Base-by-base conservation (phyloP, 2,888 invertebrate species). In the Pedicia rivosa region DNA sequence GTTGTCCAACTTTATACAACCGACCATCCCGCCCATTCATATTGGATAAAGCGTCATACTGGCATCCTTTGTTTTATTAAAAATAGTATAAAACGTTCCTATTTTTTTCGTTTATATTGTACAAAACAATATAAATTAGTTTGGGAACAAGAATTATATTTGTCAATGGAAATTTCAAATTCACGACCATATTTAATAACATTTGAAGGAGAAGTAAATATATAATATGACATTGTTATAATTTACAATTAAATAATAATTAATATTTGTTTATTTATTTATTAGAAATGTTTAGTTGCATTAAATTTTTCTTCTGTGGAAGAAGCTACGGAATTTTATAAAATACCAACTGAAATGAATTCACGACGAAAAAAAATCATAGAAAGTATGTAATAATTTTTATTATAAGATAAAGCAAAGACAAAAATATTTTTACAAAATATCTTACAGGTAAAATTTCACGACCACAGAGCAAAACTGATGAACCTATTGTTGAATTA, bases 61-160 rank as follows among this genome's bases (percentile, higher is more conserved):
- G 92, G 94, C 20, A 82, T 92, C 1, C 71, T 87, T 25, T 90
- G 91, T 55, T 78, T 94, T 46, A 77, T 95, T 42, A 87, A 88
- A 59, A 94, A 95, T 64, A 87, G 82, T 55, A 70, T 69, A 37
- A 79, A 77, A 49, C 71, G 84, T 42, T 91, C 91, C n/a, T 95
- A 90, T 57, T 94, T 83, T 63, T 78, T 94, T 54, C 72, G 92
- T 37, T 70, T 94, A 39, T 92, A 78, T 60, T 91, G 91, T 53
- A 65, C 86, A 30, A 76, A 74, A 50, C 70, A 78, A 45, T 77
- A 75, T 50, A 63, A 68, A 29, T 67, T 83, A 66, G 67, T 90
- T 35, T 94, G 92, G 90, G 91, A 95, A 59, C 94, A 95, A 54
- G 92, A 94, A 62, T 70, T 94, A 30, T 95, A 95, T 63, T 80